Evolutionary conservation across 1,140 invertebrate genomes (phyloP), one percentile per base, ranked within the genome.

Genomic region (Gerris buenoi): DNA sequence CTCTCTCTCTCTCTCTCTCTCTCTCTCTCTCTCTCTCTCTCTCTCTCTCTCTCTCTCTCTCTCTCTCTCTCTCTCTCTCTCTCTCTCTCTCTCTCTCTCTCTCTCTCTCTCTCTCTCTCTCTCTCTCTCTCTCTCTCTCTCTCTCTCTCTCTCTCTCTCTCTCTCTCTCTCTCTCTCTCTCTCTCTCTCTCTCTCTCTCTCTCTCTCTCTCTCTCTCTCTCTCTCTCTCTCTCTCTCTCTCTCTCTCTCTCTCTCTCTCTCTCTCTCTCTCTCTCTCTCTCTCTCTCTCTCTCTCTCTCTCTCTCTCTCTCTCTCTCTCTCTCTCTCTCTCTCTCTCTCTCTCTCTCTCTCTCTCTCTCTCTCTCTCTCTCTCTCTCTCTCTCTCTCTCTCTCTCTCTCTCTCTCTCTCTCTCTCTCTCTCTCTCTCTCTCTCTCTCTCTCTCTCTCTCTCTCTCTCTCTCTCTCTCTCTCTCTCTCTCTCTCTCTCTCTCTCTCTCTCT

Each of bases 401-500:
- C 57, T 69, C 68, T 28, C 56, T 67, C 60, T 66, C n/a, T 65
- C 65, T 65, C 56, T 61, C 61, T n/a, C 66, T 46, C 27, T 33
- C n/a, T 62, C 14, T 59, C 63, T 23, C 27, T 71, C 33, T 58
- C 33, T 18, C 63, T 64, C 18, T 60, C 70, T 23, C 64, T 29
- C 25, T 58, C 23, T 59, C 29, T 65, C 60, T 63, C 25, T 26
- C 60, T 25, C 23, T 61, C 59, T 61, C 23, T n/a, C 26, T 65
- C 57, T 69, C 60, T 59, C 70, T 72, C 68, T 65, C 70, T 70
- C 59, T 71, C 67, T 64, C 69, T 65, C 23, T 61, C 59, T 61
- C 23, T 25, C 25, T 61, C 59, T n/a, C n/a, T n/a, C n/a, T n/a
- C n/a, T n/a, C n/a, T n/a, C n/a, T n/a, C 46, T 56, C 46, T 56